Conservation (phyloP, 2,888 invertebrate species). For the Orthosia gracilis region DNA sequence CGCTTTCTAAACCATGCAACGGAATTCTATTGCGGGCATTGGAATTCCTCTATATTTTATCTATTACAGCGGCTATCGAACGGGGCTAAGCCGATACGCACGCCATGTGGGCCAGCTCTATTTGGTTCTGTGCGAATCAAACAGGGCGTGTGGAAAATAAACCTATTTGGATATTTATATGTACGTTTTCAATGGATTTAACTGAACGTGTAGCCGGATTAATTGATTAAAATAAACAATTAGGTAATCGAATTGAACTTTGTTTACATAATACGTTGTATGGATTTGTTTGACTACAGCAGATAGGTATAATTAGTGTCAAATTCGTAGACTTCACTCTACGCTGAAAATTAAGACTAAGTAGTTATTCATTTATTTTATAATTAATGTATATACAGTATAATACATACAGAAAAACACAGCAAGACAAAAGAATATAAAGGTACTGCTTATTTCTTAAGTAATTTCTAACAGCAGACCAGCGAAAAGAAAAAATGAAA, state of each 20-base stretch:
- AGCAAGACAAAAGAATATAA: too few relatives aligned
- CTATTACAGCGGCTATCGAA: conserved; percentile 57
- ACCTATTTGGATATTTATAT: conserved; percentile 65
- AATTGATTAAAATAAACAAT: conserved; percentile 57
- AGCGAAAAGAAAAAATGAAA: too few relatives aligned
- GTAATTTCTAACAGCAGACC: too few relatives aligned
- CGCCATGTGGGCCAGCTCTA: conserved; percentile 36
- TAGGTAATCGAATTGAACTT: conserved; percentile 44
- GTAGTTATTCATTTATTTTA: too few relatives aligned
- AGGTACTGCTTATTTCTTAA: too few relatives aligned
- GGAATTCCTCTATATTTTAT: conserved; percentile 61
- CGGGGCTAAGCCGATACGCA: conserved; percentile 58
- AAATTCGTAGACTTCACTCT: too few relatives aligned
- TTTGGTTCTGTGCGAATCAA: conserved; percentile 49
- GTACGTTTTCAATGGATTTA: conserved; percentile 47
- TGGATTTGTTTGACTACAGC: background rate
- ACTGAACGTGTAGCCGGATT: conserved; percentile 22
- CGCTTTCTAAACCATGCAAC: conserved; percentile 29
- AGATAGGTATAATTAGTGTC: too few relatives aligned
- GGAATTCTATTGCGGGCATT: conserved; percentile 44
- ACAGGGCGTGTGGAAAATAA: conserved; percentile 61
- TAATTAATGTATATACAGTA: too few relatives aligned
- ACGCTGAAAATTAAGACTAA: too few relatives aligned
- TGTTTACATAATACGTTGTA: conserved; percentile 39
- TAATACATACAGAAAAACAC: too few relatives aligned